Evolutionary conservation across 2,113 vertebrate species (phyloP), one percentile per base, ranked within the genome.

Genomic region (Sciurus niger): DNA sequence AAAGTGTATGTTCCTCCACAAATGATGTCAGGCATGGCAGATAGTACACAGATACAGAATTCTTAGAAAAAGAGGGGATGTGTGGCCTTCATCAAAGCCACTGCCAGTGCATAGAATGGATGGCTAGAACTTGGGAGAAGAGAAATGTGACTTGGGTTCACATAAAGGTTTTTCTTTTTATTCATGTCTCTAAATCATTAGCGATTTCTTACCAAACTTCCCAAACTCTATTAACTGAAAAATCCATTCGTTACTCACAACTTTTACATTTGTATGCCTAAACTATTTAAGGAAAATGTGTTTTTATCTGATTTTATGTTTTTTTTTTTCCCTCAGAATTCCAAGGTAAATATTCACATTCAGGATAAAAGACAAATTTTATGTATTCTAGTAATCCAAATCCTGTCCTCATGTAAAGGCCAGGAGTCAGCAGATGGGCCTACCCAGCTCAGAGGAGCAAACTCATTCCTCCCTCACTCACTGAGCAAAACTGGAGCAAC

Each of bases 401-500:
- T 4, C 24, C 25, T 93, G 37, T 46, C 22, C 46, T 77, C 65
- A 63, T 32, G 48, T 67, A 48, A 94, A 92, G 8, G 1, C 16
- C 28, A 67, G 40, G 11, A 67, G 6, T 3, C 4, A 58, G 28
- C 65, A 24, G 8, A n/a, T 13, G 2, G 11, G 24, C 2, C 6
- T 8, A 1, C 25, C 8, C 55, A 43, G 18, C 2, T 8, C 13
- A 18, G 46, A 63, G 18, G 55, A 77, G 3, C 1, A n/a, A 22
- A 0, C 12, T 73, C 22, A 1, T 65, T 78, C 25, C 88, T 80
- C 37, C 16, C 28, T 82, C 12, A 32, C 16, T 17, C 40, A 8
- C 34, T 53, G 2, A 34, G 10, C 0, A 2, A n/a, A 32, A 10
- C 18, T 28, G n/a, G 30, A 82, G 72, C 46, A 18, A 0, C 4